Base-by-base conservation (phyloP, 2,888 invertebrate species). In the Mycalesis mineus region DNA sequence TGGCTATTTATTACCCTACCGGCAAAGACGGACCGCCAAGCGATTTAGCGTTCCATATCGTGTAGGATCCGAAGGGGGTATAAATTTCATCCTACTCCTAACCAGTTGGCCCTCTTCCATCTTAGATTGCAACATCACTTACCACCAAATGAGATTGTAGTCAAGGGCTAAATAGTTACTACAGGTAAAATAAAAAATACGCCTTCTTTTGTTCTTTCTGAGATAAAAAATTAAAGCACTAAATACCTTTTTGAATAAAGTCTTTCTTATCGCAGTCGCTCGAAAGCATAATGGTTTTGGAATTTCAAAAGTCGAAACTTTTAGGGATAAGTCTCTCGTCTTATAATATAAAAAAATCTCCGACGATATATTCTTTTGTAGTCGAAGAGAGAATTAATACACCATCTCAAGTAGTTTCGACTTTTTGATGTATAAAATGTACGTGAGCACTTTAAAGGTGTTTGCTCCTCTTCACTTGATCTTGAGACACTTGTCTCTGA, bases 381-480 rank as follows among this genome's bases (percentile, higher is more conserved):
- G 54, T 40, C 17, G 8, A 47, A 51, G 29, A 13, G 15, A 31
- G 47, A 31, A 54, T 60, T 60, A 60, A 60, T 57, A 60, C 57
- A 47, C 33, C 29, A 17, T 36, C 22, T 44, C 37, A 54, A 55
- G 54, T 57, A 51, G 29, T 8, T 57, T 55, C 49, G 48, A 53
- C 50, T 57, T 56, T 22, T 54, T 39, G 42, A 57, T 55, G 44
- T 51, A 54, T 37, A 48, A 60, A 57, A 40, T 40, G 54, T 37
- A 51, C 51, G 33, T 37, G 57, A 14, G 33, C 37, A 42, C 51
- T 61, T 51, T 40, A 58, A 48, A 61, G 61, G 61, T 57, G 57
- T 61, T 61, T 58, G 61, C 57, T 40, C 47, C 61, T 55, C 58
- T 57, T 42, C 45, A 45, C 50, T 41, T 14, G 51, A 42, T 42